Evolutionary conservation across 2,797 vertebrate species (phyloP).

Genomic region (Eulemur coronatus): DNA sequence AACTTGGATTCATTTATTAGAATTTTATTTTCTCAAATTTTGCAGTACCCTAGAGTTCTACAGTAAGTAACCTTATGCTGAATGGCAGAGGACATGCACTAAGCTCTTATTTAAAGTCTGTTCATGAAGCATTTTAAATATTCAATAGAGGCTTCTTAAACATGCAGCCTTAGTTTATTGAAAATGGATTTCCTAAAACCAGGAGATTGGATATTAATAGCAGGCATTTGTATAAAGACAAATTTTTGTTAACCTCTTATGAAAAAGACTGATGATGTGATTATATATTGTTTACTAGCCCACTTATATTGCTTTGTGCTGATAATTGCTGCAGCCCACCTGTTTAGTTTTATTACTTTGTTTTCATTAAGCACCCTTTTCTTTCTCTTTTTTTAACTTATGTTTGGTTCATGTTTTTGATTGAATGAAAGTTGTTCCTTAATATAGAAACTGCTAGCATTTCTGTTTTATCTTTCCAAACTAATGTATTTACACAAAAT

Average conservation of each 20-base stretch:
- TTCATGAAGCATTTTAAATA: constrained; percentile 74
- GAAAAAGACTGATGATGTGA: not conserved
- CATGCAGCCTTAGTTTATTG: constrained; percentile 53
- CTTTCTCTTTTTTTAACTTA: not conserved
- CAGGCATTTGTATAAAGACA: constrained; percentile 36
- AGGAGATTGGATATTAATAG: constrained; percentile 37
- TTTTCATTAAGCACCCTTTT: not conserved
- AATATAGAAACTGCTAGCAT: not conserved
- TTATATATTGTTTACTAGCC: not conserved
- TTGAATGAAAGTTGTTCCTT: not conserved
- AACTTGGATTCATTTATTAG: constrained; percentile 44
- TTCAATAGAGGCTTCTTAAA: constrained; percentile 64
- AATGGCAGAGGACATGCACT: constrained; percentile 60
- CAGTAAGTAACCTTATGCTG: constrained; percentile 54
- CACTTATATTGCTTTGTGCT: not conserved
- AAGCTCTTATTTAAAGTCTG: constrained; percentile 64
- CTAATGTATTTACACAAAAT: not conserved
- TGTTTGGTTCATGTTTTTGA: constrained; percentile 6
- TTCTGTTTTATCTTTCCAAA: not conserved
- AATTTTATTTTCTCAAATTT: constrained; percentile 43
- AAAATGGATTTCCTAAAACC: constrained; percentile 65
- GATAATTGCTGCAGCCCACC: not conserved
- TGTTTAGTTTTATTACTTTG: not conserved
- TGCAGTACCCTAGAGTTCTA: not conserved
- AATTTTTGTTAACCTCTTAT: not conserved